These are phyloP conservation scores for Parazoanthus atlanticus DNA, from an alignment of 92 coral and sea anemone genomes.

Conservation along the genomic window DNA sequence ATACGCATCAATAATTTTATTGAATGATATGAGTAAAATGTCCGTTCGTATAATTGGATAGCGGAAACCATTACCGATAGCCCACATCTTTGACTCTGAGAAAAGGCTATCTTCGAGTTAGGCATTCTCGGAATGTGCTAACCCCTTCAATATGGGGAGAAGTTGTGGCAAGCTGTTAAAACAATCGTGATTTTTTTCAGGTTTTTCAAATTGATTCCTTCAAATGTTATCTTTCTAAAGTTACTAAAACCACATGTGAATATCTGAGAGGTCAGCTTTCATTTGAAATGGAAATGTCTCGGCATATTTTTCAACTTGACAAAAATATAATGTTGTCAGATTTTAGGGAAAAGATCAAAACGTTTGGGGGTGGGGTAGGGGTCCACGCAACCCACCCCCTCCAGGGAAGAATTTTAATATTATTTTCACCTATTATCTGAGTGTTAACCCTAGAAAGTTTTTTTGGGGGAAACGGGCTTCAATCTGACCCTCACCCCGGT, in stretches of 20 bases:
- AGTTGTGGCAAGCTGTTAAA: neutral
- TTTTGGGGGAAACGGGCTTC: too few species aligned
- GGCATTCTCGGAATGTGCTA: neutral
- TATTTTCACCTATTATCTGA: too few species aligned
- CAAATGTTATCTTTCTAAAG: neutral
- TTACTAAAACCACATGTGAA: slow-evolving; percentile 3
- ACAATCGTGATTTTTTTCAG: neutral
- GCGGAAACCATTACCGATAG: neutral
- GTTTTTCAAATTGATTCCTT: neutral
- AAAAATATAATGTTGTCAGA: too few species aligned
- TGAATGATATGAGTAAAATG: neutral
- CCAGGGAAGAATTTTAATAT: too few species aligned
- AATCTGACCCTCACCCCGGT: too few species aligned
- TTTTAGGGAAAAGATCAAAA: too few species aligned
- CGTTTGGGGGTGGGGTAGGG: too few species aligned
- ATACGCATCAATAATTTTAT: neutral
- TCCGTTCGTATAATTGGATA: neutral
- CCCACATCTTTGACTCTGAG: neutral
- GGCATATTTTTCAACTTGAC: neutral
- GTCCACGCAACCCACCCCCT: too few species aligned
- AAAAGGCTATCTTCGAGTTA: neutral
- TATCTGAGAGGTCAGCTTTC: too few species aligned
- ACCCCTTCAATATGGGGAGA: neutral
- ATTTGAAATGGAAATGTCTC: neutral
- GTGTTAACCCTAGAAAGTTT: too few species aligned